These are phyloP conservation scores for Oreochromis mossambicus DNA, from an alignment of 2,797 vertebrate species.

Conservation along the genomic window DNA sequence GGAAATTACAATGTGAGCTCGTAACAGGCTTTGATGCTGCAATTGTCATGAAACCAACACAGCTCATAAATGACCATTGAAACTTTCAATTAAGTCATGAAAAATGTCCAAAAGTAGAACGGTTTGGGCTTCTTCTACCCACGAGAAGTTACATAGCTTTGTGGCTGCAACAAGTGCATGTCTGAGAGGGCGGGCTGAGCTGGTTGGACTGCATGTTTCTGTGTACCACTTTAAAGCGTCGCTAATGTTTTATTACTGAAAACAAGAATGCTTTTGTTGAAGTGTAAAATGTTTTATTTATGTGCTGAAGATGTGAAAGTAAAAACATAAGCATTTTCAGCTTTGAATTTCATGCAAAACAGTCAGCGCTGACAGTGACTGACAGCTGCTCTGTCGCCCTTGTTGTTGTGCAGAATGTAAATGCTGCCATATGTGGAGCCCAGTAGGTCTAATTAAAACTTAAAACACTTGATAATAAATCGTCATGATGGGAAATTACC, in stretches of 20 bases:
- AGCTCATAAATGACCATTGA: conserved; percentile 52
- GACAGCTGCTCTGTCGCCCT: conserved; percentile 23
- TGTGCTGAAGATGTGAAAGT: conserved; percentile 39
- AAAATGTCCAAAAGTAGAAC: conserved; percentile 21
- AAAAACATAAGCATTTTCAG: conserved; percentile 21
- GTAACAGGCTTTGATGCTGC: conserved; percentile 40
- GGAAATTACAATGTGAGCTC: conserved; percentile 16
- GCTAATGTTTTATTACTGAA: conserved; percentile 39
- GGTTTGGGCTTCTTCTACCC: conserved; percentile 16
- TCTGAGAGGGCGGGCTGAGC: conserved; percentile 70
- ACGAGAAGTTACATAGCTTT: conserved; percentile 12
- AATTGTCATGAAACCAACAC: conserved; percentile 44
- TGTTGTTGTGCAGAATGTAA: conserved; percentile 39
- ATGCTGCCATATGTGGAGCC: conserved; percentile 42
- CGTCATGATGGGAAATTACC: conserved; percentile 34
- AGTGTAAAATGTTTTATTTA: conserved; percentile 48
- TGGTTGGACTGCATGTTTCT: conserved; percentile 45
- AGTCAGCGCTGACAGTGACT: background rate
- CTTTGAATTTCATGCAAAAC: background rate
- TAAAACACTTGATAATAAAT: conserved; percentile 34
- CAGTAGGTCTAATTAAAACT: conserved; percentile 21
- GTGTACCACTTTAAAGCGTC: conserved; percentile 50
- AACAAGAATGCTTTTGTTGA: conserved; percentile 48
- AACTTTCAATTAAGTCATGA: conserved; percentile 51
- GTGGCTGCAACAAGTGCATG: conserved; percentile 68